These are phyloP conservation scores for Grus americana DNA, from an alignment of 2,113 vertebrate genomes.

Conservation along the genomic window DNA sequence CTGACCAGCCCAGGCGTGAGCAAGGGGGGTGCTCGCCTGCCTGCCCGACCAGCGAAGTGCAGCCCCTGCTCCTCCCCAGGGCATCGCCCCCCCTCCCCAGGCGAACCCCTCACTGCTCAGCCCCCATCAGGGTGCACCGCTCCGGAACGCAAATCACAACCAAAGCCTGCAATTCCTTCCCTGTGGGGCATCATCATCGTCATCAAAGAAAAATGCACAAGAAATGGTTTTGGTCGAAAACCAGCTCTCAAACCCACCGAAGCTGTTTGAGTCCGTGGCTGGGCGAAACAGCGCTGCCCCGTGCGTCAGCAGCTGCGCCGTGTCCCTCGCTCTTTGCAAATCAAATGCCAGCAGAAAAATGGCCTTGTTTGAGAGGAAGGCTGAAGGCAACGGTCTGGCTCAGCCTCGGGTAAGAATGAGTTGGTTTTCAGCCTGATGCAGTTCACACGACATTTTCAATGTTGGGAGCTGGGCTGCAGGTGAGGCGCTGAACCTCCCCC, in stretches of 20 bases:
- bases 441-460: too few relatives aligned
- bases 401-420: background rate
- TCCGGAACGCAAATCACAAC: background rate
- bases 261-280: background rate
- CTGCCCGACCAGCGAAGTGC: background rate
- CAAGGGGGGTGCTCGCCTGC: background rate
- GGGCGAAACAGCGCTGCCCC: background rate
- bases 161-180: background rate
- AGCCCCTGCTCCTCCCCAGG: background rate
- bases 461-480: background rate
- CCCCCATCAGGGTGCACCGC: background rate
- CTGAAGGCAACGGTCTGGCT: background rate
- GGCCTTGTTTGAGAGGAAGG: background rate
- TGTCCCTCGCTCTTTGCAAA: background rate
- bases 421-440: background rate
- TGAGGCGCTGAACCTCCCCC: too few relatives aligned
- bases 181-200: accelerated
- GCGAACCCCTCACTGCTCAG: background rate
- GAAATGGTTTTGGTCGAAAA: background rate
- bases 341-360: background rate
- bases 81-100: too few relatives aligned
- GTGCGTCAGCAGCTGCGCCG: accelerated
- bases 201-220: background rate
- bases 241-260: background rate
- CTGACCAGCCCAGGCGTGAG: accelerated